Base-by-base conservation (phyloP, 1,140 invertebrate species). In the Micrasema longulum region DNA sequence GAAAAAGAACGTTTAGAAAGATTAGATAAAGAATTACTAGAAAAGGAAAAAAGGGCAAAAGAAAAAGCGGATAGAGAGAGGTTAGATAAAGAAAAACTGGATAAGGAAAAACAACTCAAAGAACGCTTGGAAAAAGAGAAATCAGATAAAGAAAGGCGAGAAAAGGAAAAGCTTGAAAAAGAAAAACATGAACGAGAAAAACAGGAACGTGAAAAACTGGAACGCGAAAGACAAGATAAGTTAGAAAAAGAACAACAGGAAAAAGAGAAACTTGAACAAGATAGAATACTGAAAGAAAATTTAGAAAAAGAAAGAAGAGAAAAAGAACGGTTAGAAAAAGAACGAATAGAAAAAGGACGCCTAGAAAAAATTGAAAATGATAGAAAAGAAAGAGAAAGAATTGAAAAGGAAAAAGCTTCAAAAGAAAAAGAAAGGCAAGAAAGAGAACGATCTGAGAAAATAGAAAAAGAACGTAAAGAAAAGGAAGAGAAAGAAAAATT, bases 311-410 rank as follows among this genome's bases (percentile, higher is more conserved):
- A 76, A 35, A 50, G 47, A 26, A 72, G 71, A 2, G 16, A 78
- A 64, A 74, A 82, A 38, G 68, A 70, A 11, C 26, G 45, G 9
- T 41, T 63, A 50, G 47, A 71, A 72, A n/a, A 62, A 77, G 86
- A 77, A 80, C 80, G 66, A 79, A 84, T 41, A 68, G 82, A 65
- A 76, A 84, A 62, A 77, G 83, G 81, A 69, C 79, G 76, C 38
- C 76, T 76, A 41, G 80, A 81, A 10, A 83, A 79, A 77, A 84
- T 52, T 88, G 45, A 80, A 82, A 1, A 35, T 65, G 35, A 83
- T 82, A 66, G 83, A 80, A 75, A 87, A 88, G 87, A 89, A 68
- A 83, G 83, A 71, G 80, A 82, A 68, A 75, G 77, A 36, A 36
- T 76, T 22, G 69, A 78, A 53, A 76, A 75, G 47, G 71, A 74